Percentiles rank a stretch among this genome's conserved stretches.
These are phyloP conservation scores for Sphaerophoria taeniata DNA, from an alignment of 2,888 invertebrate genomes.

Conservation along the genomic window DNA sequence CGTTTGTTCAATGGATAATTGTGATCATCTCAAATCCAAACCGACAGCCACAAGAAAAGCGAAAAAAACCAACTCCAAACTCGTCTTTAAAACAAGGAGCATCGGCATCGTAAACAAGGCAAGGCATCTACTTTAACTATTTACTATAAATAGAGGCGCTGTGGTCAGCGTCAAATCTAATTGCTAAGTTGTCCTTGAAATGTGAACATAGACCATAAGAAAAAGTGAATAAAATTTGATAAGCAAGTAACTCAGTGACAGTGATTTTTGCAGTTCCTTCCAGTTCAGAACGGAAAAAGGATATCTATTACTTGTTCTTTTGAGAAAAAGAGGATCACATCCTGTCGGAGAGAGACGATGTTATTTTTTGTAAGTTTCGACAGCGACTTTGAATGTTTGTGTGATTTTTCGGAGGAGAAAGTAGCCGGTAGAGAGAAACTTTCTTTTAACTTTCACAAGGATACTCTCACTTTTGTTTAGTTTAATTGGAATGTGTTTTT, in stretches of 20 bases:
- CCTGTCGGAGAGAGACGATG: slow-evolving; percentile 26
- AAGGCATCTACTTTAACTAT: too few relatives aligned
- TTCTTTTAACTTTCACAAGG: slow-evolving; percentile 59
- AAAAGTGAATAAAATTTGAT: slow-evolving; percentile 38
- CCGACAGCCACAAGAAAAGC: slow-evolving; percentile 57
- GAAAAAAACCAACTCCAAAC: too few relatives aligned
- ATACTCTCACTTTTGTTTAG: slow-evolving; percentile 38
- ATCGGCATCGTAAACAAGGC: slow-evolving; percentile 25
- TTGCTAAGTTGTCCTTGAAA: slow-evolving; percentile 82
- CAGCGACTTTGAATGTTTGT: neutral
- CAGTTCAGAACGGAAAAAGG: neutral
- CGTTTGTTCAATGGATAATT: slow-evolving; percentile 22
- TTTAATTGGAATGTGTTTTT: neutral
- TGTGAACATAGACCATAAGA: slow-evolving; percentile 60
- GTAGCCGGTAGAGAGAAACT: slow-evolving; percentile 9
- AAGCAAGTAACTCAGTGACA: neutral
- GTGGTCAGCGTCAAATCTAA: slow-evolving; percentile 78
- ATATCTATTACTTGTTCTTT: neutral
- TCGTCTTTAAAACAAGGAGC: slow-evolving; percentile 43
- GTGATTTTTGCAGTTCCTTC: slow-evolving; percentile 36
- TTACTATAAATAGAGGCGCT: slow-evolving; percentile 77
- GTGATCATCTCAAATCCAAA: slow-evolving; percentile 33
- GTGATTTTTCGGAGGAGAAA: slow-evolving; percentile 40
- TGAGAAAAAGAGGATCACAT: slow-evolving; percentile 2
- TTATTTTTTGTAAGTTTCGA: slow-evolving; percentile 60